Percentiles rank a stretch among this genome's conserved stretches.
These are phyloP conservation scores for Darevskia nairensis DNA, from an alignment of 2,797 vertebrate genomes.

Conservation along the genomic window DNA sequence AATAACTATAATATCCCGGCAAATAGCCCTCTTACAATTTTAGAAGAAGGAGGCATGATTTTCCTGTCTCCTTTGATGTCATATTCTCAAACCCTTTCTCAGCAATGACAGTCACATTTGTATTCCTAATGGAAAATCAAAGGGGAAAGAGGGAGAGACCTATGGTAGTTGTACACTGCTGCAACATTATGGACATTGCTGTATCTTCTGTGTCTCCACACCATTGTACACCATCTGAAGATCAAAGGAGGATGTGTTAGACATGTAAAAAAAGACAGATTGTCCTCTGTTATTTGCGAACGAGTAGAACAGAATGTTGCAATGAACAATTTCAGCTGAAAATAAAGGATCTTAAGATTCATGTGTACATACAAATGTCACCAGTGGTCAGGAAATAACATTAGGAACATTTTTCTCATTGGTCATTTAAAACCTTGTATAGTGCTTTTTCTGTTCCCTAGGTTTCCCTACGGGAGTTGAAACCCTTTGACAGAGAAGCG, in stretches of 20 bases:
- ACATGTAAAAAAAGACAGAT: neutral
- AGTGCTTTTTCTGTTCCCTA: neutral
- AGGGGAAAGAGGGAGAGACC: conserved; percentile 15
- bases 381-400: neutral
- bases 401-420: neutral
- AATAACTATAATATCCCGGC: neutral
- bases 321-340: neutral
- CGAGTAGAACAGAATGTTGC: neutral
- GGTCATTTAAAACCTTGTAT: neutral
- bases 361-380: neutral
- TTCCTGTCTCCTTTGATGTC: conserved; percentile 14
- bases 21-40: neutral
- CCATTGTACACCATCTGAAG: neutral
- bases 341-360: conserved; percentile 10
- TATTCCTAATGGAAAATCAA: conserved; percentile 33
- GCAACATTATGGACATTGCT: neutral
- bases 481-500: neutral
- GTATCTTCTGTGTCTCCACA: neutral
- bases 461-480: too few species aligned
- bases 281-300: neutral
- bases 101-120: conserved; percentile 1
- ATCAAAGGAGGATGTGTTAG: conserved; percentile 28
- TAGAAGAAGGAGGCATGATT: neutral
- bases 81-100: neutral
- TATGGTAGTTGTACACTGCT: neutral